Evolutionary conservation across 2,113 vertebrate genomes (phyloP), one percentile per base, ranked within the genome.

Genomic region (Nothocercus nigrocapillus): DNA sequence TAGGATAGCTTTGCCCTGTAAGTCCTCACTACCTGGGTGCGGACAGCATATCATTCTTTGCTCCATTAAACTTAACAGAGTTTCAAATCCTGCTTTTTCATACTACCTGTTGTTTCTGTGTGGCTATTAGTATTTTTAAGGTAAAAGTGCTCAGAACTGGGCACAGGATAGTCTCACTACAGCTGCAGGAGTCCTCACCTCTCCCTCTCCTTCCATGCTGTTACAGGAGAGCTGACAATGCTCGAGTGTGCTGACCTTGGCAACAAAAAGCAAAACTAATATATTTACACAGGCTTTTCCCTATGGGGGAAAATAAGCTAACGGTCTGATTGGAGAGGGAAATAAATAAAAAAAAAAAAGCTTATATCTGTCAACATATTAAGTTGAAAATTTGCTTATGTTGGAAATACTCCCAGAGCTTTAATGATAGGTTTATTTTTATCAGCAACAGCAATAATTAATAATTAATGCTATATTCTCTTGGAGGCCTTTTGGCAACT

Each of bases 351-450:
- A 73, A 79, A 15, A 88, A 70, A 88, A 72, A 51, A 61, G 5
- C 85, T 95, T 93, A 47, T 88, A 75, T 73, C 34, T 62, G 76
- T 93, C 91, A 94, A 90, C 81, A 93, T 86, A 89, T 62, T 78
- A 92, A 88, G 86, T 32, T 58, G 66, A 88, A 95, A 92, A 44
- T 73, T 84, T 95, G 64, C 91, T 94, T 73, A 58, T 89, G 53
- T 86, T 96, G 94, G 82, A 95, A 93, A 86, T 56, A 82, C 7
- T 95, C 80, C 80, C 94, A 88, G 93, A 93, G 74, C 32, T 58
- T 90, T 96, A 94, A 94, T 90, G 80, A 79, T 73, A 94, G 53
- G 47, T 70, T 94, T 96, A 92, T 92, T 97, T 95, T 96, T 95
- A 90, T 69, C 88, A 91, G 49, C 73, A 85, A 83, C n/a, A 90